Conservation (phyloP, 2,797 vertebrate genomes). For the Atherinosoma microstoma region DNA sequence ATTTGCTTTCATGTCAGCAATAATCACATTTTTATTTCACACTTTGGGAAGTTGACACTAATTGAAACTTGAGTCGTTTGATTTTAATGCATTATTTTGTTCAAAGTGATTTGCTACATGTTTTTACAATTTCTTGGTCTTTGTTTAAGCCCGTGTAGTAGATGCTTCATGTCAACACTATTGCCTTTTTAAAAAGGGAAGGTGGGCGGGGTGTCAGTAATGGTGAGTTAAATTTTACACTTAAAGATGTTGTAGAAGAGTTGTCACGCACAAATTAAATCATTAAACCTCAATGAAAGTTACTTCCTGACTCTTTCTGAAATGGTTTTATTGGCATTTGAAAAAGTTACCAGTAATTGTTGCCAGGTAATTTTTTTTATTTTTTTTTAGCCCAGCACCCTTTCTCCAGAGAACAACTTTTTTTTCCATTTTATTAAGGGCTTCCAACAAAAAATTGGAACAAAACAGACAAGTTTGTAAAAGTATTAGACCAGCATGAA, state of each 20-base stretch:
- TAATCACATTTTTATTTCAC: conserved; percentile 8
- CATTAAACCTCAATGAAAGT: conserved; percentile 64
- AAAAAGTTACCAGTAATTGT: background rate
- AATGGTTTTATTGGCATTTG: background rate
- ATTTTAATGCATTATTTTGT: conserved; percentile 31
- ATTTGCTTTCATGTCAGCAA: conserved; percentile 15
- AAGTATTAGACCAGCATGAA: too few relatives aligned
- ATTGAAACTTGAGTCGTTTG: background rate
- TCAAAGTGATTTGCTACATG: conserved; percentile 17
- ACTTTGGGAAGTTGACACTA: conserved; percentile 3
- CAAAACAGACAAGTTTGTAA: too few relatives aligned
- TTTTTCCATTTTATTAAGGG: too few relatives aligned
- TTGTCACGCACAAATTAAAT: conserved; percentile 24
- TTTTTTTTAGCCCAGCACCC: too few relatives aligned
- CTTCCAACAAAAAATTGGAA: too few relatives aligned
- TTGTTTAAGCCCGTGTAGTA: conserved; percentile 23
- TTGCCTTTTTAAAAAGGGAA: conserved; percentile 33
- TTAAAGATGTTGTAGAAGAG: conserved; percentile 17
- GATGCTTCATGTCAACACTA: conserved; percentile 42
- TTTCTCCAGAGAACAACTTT: too few relatives aligned
- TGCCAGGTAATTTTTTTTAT: background rate
- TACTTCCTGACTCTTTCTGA: conserved; percentile 3
- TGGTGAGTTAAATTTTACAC: conserved; percentile 29
- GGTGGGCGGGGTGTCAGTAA: conserved; percentile 6
- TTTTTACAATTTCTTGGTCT: conserved; percentile 1